Evolutionary conservation across 2,113 vertebrate species (phyloP).

Genomic region (Pseudopodoces humilis): DNA sequence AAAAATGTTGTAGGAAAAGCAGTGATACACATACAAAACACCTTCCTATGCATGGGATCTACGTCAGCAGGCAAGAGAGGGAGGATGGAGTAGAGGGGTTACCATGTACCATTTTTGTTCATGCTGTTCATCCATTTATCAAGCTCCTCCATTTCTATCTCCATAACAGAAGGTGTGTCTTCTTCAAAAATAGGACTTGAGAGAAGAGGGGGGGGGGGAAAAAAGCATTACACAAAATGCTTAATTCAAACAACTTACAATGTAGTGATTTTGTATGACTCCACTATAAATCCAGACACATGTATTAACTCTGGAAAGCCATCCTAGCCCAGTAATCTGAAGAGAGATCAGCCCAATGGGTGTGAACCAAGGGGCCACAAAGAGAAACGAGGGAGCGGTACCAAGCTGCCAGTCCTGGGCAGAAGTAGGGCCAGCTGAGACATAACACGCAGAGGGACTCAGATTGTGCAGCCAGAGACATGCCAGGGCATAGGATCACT

Average conservation of each 20-base stretch:
- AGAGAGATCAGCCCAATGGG: not conserved
- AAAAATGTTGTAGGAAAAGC: slow-evolving; percentile 11
- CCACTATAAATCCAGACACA: not conserved
- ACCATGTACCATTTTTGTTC: slow-evolving; percentile 80
- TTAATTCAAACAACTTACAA: not conserved
- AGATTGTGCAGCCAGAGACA: not conserved
- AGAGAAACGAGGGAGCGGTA: rapidly evolving
- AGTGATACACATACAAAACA: not conserved
- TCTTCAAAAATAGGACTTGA: slow-evolving; percentile 97
- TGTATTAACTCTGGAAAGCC: not conserved
- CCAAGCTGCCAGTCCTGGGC: not conserved
- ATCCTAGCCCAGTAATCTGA: not conserved
- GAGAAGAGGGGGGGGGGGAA: not conserved
- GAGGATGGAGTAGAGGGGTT: not conserved
- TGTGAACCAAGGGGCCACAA: not conserved
- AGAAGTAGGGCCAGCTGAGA: not conserved
- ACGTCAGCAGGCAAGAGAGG: not conserved
- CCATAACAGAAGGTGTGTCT: slow-evolving; percentile 94
- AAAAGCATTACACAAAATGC: not conserved
- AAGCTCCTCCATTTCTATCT: slow-evolving; percentile 97
- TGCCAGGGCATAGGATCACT: not conserved
- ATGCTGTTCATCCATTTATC: slow-evolving; percentile 91
- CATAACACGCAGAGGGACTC: not conserved
- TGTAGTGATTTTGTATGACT: not conserved
- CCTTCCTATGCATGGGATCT: not conserved